Conservation (phyloP, 2,113 vertebrate species). For the Poeciliopsis retropinna region DNA sequence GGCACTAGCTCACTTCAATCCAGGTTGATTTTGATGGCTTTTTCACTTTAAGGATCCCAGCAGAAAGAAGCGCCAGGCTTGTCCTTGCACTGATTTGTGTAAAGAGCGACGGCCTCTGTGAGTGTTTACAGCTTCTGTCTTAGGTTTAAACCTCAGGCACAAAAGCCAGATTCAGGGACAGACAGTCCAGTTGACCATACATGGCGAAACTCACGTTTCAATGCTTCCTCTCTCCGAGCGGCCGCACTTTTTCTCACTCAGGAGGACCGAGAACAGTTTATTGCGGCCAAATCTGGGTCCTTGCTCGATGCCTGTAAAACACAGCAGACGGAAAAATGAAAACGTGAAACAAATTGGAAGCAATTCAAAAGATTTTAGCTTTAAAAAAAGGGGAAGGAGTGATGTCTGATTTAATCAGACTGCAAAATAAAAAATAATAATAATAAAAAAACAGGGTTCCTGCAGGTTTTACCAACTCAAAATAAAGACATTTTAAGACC, state of each 20-base stretch:
- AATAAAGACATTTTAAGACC: too few relatives aligned
- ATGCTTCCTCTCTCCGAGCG: slow-evolving; percentile 25
- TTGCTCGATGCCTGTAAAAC: background rate
- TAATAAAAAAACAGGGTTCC: too few relatives aligned
- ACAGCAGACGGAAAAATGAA: background rate
- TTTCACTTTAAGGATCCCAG: background rate
- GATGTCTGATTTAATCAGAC: too few relatives aligned
- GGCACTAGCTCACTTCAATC: too few relatives aligned
- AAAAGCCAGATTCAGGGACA: slow-evolving; percentile 24
- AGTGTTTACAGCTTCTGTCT: slow-evolving; percentile 23
- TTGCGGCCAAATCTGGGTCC: background rate
- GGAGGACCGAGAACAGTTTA: background rate
- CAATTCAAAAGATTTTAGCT: too few relatives aligned
- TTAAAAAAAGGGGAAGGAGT: too few relatives aligned
- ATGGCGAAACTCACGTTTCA: slow-evolving; percentile 51
- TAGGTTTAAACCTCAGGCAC: slow-evolving; percentile 7
- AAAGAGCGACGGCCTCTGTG: background rate
- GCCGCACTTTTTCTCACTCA: background rate
- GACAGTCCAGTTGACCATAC: slow-evolving; percentile 50
- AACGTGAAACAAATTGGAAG: background rate
- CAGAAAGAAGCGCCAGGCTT: background rate
- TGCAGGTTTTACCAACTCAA: too few relatives aligned
- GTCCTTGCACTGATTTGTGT: background rate
- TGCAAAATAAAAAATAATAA: too few relatives aligned
- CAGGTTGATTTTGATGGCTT: too few relatives aligned